phyloP scores from a whole-genome alignment of 2,797 vertebrate species.

The Rhincodon typus region DNA sequence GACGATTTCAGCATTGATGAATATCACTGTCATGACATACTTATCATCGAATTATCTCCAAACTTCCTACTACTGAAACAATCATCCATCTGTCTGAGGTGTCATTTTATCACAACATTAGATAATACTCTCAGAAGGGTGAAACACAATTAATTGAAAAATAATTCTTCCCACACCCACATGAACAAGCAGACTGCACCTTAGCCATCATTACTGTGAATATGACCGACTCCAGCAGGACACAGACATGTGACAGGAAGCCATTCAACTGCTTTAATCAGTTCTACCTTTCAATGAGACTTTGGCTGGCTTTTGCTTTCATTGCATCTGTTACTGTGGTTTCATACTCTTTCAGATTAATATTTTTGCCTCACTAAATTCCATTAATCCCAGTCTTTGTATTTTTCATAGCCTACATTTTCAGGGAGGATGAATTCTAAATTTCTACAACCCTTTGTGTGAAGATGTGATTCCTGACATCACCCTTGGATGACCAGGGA shows the following conservation, averaged over 20 bases:
- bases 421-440: too few species aligned
- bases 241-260: not conserved
- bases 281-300: not conserved
- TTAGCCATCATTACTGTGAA: not conserved
- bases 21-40: conserved; percentile 3
- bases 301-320: not conserved
- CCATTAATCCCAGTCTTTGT: not conserved
- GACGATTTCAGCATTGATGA: not conserved
- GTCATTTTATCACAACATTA: not conserved
- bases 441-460: too few species aligned
- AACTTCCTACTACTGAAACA: not conserved
- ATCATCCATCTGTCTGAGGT: not conserved
- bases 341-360: not conserved
- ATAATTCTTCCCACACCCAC: not conserved
- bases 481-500: too few species aligned
- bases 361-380: not conserved
- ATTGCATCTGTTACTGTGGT: not conserved
- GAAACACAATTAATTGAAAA: not conserved
- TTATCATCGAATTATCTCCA: not conserved
- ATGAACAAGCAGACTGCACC: not conserved
- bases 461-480: too few species aligned
- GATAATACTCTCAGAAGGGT: not conserved
- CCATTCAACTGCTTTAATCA: not conserved
- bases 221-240: not conserved
- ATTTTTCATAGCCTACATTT: not conserved